Evolutionary conservation across 2,888 invertebrate genomes (phyloP).

Genomic region (Cremastinae sp.): DNA sequence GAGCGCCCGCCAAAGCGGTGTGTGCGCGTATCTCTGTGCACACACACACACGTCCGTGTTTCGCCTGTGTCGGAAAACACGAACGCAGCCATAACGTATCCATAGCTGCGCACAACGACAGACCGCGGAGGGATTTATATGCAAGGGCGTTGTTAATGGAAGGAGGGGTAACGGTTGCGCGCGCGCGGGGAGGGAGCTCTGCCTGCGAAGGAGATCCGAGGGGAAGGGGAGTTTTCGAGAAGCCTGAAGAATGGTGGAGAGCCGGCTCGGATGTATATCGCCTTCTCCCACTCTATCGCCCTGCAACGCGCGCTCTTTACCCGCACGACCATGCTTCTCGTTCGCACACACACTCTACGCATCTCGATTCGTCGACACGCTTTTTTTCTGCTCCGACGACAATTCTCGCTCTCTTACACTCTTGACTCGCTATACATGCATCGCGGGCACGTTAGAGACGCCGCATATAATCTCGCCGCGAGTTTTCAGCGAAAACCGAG

Average conservation of each 20-base stretch:
- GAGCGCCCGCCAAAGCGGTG: too few species aligned
- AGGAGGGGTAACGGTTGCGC: slow-evolving; percentile 67
- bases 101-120: slow-evolving; percentile 66
- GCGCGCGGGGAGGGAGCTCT: slow-evolving; percentile 44
- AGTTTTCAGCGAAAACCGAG: slow-evolving; percentile 25
- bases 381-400: slow-evolving; percentile 26
- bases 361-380: slow-evolving; percentile 51
- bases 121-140: slow-evolving; percentile 78
- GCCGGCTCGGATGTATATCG: slow-evolving; percentile 64
- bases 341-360: too few species aligned
- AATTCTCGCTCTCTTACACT: slow-evolving; percentile 28
- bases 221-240: slow-evolving; percentile 24
- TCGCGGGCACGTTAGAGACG: slow-evolving; percentile 27
- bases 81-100: slow-evolving; percentile 47
- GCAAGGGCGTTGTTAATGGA: slow-evolving; percentile 81
- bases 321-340: slow-evolving; percentile 48
- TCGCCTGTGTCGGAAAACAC: slow-evolving; percentile 38
- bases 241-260: slow-evolving; percentile 60
- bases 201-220: slow-evolving; percentile 14
- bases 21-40: too few species aligned
- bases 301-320: too few species aligned
- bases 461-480: slow-evolving; percentile 59
- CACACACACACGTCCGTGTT: slow-evolving; percentile 4
- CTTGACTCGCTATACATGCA: slow-evolving; percentile 34
- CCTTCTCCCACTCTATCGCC: slow-evolving; percentile 31